These are phyloP conservation scores for Drepana arcuata DNA, from an alignment of 1,140 invertebrate species.

Conservation along the genomic window DNA sequence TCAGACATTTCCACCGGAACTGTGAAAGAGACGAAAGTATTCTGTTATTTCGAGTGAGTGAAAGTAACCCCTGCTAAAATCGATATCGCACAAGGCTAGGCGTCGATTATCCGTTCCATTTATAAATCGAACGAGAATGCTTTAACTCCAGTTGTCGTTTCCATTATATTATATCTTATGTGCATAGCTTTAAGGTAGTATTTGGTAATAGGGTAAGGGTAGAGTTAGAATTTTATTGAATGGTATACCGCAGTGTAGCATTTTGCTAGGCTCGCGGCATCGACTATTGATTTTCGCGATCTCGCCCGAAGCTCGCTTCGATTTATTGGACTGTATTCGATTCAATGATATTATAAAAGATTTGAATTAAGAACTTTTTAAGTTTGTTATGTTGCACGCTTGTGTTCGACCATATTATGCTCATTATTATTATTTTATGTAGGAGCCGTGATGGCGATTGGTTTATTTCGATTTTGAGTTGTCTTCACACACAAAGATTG, in stretches of 20 bases:
- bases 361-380: no score
- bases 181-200: neutral
- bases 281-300: slow-evolving; percentile 67
- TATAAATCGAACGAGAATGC: slow-evolving; percentile 16
- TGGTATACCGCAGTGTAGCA: slow-evolving; percentile 5
- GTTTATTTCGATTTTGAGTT: no score
- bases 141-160: slow-evolving; percentile 4
- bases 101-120: slow-evolving; percentile 66
- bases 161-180: slow-evolving; percentile 5
- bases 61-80: slow-evolving; percentile 54
- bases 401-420: no score
- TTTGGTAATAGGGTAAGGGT: slow-evolving; percentile 6
- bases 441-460: no score
- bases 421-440: no score
- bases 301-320: slow-evolving; percentile 31
- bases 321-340: slow-evolving; percentile 44
- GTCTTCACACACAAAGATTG: no score
- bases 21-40: slow-evolving; percentile 21
- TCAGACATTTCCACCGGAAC: slow-evolving; percentile 4
- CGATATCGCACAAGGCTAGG: slow-evolving; percentile 70
- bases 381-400: no score
- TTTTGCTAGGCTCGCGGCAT: slow-evolving; percentile 29
- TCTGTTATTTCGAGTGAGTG: slow-evolving; percentile 21
- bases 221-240: neutral
- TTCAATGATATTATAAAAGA: no score